Percentiles rank a stretch among this genome's conserved stretches.
Conservation (phyloP, 1,140 invertebrate genomes). For the Zaprionus vittiger region DNA sequence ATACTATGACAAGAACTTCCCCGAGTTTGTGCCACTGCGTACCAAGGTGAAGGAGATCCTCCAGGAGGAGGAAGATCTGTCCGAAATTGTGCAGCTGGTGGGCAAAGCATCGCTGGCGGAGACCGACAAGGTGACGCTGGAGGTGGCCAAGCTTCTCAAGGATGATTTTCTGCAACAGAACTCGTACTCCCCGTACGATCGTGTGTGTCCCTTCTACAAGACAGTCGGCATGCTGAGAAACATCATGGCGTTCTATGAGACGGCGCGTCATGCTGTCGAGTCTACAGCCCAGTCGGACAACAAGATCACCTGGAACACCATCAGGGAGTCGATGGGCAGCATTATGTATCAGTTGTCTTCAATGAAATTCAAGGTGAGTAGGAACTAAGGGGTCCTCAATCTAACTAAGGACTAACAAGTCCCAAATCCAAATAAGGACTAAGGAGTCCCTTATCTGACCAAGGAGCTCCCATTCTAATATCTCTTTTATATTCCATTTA, state of each 20-base stretch:
- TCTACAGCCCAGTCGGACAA: conserved; percentile 99
- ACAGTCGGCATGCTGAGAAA: conserved; percentile 99
- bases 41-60: conserved; percentile 98
- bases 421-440: too few species aligned
- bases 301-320: conserved; percentile 99
- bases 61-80: conserved; percentile 99
- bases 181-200: conserved; percentile 97
- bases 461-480: too few species aligned
- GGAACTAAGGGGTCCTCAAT: neutral
- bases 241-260: conserved; percentile 99
- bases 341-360: conserved; percentile 98
- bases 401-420: too few species aligned
- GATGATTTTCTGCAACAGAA: conserved; percentile 99
- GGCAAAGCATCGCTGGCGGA: conserved; percentile 99
- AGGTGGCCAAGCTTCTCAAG: conserved; percentile 99
- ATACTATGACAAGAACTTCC: conserved; percentile 99
- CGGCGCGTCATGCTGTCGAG: conserved; percentile 98
- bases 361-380: conserved; percentile 99
- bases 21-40: conserved; percentile 97
- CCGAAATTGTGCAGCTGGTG: conserved; percentile 99
- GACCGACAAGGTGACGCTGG: conserved; percentile 99
- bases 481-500: conserved; percentile 82
- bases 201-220: conserved; percentile 99
- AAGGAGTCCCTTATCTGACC: too few species aligned
- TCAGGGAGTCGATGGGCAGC: conserved; percentile 97